Base-by-base conservation (phyloP, 2,888 invertebrate genomes). In the Synanthedon formicaeformis region DNA sequence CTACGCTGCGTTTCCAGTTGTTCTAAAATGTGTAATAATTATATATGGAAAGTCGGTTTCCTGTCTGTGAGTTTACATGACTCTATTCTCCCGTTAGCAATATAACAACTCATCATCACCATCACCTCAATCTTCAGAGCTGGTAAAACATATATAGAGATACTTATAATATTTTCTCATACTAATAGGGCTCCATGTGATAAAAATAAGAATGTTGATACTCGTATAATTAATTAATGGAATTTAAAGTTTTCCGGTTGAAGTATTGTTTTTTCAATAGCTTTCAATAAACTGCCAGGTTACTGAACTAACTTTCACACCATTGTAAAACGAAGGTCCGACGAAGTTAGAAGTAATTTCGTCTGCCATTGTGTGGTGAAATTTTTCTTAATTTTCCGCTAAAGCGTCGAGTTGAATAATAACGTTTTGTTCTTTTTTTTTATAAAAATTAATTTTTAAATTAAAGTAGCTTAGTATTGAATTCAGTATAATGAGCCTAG, bases 361-460 rank as follows among this genome's bases (percentile, higher is more conserved):
- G 67, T 65, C 67, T 67, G 62, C 71, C 66, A 75, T 76, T 76
- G 75, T 77, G 69, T 69, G 67, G 56, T 58, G 60, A 65, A 69
- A 65, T 74, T 75, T 72, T 74, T 75, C 75, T 78, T 80, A 81
- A 83, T 83, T 82, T 81, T 80, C 78, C 78, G 78, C 67, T 66
- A 60, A 67, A 69, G 63, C 67, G 70, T 68, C 58, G 70, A 60
- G 65, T 67, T 75, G 75, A 78, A 78, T 76, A 75, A 77, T 75
- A 77, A 73, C 65, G 68, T 60, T 60, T 64, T 67, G 67, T 66
- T 67, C 66, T 66, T 76, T 78, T 50, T 50, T 40, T 48, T 3
- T 40, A 54, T 51, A 14, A 40, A 50, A 50, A 45, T 50, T 40
- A 18, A 54, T 23, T 50, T 52, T 49, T 49, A 49, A 49, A 45